A percentile compares a stretch with the other conserved stretches of the same genome.
Evolutionary conservation across 1,140 invertebrate genomes (phyloP).

Genomic region (Akabosia matsudoensis): DNA sequence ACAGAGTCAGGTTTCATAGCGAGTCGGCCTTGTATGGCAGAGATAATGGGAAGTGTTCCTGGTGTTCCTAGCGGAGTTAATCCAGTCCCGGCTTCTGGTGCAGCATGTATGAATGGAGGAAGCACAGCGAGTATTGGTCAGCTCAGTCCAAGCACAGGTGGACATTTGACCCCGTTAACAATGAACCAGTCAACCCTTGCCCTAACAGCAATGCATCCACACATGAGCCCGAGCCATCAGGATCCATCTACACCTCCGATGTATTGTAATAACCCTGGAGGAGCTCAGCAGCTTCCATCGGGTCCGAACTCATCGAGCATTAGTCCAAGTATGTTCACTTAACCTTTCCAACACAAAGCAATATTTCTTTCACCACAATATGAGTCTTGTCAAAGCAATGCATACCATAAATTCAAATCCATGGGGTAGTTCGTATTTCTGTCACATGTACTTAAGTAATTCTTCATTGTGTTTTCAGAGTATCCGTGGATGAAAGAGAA

Average conservation of each 20-base stretch:
- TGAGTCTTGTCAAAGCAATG: too few species aligned
- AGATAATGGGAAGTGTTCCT: constrained; percentile 72
- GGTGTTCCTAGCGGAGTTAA: constrained; percentile 1
- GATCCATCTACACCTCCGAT: constrained; percentile 31
- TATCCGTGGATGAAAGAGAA: constrained; percentile 98
- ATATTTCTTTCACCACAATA: background rate
- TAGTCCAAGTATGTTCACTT: constrained; percentile 16
- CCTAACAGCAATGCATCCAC: constrained; percentile 37
- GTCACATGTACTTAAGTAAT: background rate
- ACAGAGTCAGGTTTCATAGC: constrained; percentile 83
- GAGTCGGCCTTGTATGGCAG: constrained; percentile 87
- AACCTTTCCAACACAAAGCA: background rate
- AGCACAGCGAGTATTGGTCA: constrained; percentile 23
- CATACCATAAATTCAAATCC: too few species aligned
- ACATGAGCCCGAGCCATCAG: constrained; percentile 45
- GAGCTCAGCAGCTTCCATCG: background rate
- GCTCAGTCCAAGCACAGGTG: constrained; percentile 31
- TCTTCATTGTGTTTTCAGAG: constrained; percentile 59
- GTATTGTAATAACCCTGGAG: constrained; percentile 3
- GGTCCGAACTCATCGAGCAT: constrained; percentile 11
- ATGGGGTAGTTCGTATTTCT: background rate
- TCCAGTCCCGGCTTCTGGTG: background rate
- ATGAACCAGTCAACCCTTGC: constrained; percentile 30
- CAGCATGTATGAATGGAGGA: background rate
- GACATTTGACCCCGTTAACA: constrained; percentile 42